These are phyloP conservation scores for Polyploca ridens DNA, from an alignment of 2,888 invertebrate genomes.

Conservation along the genomic window DNA sequence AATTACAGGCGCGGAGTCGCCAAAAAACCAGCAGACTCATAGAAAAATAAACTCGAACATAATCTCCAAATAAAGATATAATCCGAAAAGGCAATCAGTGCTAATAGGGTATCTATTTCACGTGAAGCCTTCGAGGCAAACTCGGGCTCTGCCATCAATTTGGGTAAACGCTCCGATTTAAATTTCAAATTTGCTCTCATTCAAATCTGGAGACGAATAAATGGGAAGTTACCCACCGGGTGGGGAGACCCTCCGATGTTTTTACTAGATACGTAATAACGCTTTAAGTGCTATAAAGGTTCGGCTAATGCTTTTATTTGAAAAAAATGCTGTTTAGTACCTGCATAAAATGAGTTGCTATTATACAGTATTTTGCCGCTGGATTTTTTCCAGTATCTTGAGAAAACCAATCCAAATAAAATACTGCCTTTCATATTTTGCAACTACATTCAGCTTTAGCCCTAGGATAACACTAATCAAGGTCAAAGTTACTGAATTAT, in stretches of 20 bases:
- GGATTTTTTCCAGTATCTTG: too few relatives aligned
- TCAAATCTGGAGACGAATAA: conserved; percentile 51
- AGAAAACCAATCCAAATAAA: too few relatives aligned
- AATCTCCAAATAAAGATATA: conserved; percentile 24
- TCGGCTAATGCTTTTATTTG: conserved; percentile 20
- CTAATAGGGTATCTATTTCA: conserved; percentile 32
- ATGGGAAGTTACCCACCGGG: conserved; percentile 30
- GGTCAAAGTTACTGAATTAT: too few relatives aligned
- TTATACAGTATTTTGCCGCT: background rate
- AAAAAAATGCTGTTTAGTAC: background rate
- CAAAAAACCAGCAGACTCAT: background rate
- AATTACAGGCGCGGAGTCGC: background rate
- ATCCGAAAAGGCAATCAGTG: conserved; percentile 28
- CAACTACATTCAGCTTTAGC: too few relatives aligned
- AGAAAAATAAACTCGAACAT: background rate
- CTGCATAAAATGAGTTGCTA: background rate
- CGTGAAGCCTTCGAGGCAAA: conserved; percentile 23
- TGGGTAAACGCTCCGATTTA: conserved; percentile 41
- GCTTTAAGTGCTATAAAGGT: conserved; percentile 32
- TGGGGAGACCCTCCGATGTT: conserved; percentile 26
- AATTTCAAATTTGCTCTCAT: conserved; percentile 59
- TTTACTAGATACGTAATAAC: conserved; percentile 33
- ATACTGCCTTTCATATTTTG: too few relatives aligned
- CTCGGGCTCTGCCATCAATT: conserved; percentile 9
- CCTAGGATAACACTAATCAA: too few relatives aligned